Percentiles rank a stretch among this genome's conserved stretches.
Conservation (phyloP, 2,797 vertebrate genomes). For the Pogoniulus pusillus region DNA sequence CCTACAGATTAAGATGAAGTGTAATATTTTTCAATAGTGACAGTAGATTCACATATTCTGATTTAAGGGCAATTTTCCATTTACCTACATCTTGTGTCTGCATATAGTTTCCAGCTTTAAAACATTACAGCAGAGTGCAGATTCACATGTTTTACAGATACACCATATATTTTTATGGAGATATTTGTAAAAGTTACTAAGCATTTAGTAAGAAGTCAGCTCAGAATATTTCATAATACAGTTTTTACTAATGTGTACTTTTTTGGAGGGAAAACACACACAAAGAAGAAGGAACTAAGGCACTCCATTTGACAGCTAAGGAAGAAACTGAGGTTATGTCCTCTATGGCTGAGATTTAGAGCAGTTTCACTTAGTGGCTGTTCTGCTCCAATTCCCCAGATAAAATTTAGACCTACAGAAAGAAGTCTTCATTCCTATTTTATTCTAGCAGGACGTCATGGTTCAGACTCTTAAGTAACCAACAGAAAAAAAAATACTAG, state of each 20-base stretch:
- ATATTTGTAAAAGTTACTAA: slow-evolving; percentile 38
- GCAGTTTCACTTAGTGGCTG: slow-evolving; percentile 65
- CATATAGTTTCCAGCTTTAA: background rate
- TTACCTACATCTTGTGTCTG: background rate
- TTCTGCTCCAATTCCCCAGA: slow-evolving; percentile 73
- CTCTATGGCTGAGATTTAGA: slow-evolving; percentile 59
- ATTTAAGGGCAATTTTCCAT: slow-evolving; percentile 4
- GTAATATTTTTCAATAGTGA: background rate
- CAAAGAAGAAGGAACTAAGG: slow-evolving; percentile 26
- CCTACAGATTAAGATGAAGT: background rate
- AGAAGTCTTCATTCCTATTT: slow-evolving; percentile 68
- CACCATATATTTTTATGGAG: slow-evolving; percentile 35
- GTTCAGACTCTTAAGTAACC: slow-evolving; percentile 66
- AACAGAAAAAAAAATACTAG: slow-evolving; percentile 16
- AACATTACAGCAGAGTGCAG: background rate
- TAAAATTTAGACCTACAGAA: slow-evolving; percentile 73
- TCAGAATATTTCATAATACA: slow-evolving; percentile 47
- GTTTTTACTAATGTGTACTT: slow-evolving; percentile 18
- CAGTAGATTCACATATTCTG: background rate
- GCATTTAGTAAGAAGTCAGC: slow-evolving; percentile 15
- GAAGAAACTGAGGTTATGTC: slow-evolving; percentile 53
- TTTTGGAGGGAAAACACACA: slow-evolving; percentile 14
- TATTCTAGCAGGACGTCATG: slow-evolving; percentile 46
- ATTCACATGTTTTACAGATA: slow-evolving; percentile 24
- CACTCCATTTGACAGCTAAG: slow-evolving; percentile 39